Base-by-base conservation (phyloP, 2,888 invertebrate genomes). In the Eupithecia exiguata region DNA sequence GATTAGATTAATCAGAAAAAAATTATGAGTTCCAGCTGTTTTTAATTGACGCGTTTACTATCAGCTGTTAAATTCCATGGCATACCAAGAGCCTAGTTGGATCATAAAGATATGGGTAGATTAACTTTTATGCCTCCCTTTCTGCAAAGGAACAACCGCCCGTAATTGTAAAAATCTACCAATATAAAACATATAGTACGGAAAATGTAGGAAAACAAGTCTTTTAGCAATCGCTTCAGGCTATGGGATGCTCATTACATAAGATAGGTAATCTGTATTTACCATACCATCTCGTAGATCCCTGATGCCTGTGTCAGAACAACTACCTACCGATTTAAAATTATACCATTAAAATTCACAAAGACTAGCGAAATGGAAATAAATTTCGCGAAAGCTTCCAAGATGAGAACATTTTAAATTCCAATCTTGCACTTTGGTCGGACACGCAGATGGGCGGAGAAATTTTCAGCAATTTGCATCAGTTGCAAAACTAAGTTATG, bases 381-480 rank as follows among this genome's bases (percentile, higher is more conserved):
- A 83, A 85, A 82, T 84, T 85, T 84, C 84, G 79, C 82, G 84
- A 87, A 85, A 84, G 84, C 85, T 87, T 85, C 80, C 81, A 82
- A 85, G 81, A 87, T 83, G 86, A 84, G 84, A 86, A 85, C 83
- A 89, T 92, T 90, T 90, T 85, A 89, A 90, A 92, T 89, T 92
- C 89, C 88, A 87, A 91, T 90, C 86, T 90, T 88, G 89, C 91
- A 89, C 88, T 91, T 89, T 86, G 85, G 85, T 84, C 80, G 80
- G 87, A 86, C 89, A 87, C 89, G 90, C 89, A 91, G 90, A 91
- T 91, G 86, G 88, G 85, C 85, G 79, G 80, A 82, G 84, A 43
- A 87, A 89, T 89, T 91, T 88, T 86, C 88, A 88, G 80, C 86
- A 87, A 90, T 91, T 89, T 89, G 91, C 91, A 91, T 91, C 88